Evolutionary conservation across 2,113 vertebrate species (phyloP).

Genomic region (Urocitellus parryii): DNA sequence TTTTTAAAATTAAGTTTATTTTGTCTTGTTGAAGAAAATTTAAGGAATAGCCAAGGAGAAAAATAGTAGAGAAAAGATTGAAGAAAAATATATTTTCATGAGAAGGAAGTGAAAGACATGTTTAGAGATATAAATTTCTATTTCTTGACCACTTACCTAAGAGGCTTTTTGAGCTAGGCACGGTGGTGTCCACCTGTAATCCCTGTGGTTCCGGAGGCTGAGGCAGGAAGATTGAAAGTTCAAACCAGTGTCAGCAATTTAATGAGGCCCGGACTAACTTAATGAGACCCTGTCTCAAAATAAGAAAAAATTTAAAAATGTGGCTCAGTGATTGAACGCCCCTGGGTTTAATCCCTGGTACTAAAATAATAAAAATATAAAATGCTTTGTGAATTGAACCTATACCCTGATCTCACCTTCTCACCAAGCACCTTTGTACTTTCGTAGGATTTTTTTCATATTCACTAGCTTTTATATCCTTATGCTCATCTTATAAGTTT

Average conservation of each 20-base stretch:
- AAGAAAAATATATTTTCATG: neutral
- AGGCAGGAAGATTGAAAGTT: no score
- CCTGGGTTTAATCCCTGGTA: no score
- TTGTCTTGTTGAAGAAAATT: conserved; percentile 37
- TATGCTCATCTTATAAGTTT: neutral
- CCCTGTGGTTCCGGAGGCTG: no score
- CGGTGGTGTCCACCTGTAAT: no score
- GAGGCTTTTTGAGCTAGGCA: neutral
- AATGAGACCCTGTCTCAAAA: no score
- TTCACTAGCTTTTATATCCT: neutral
- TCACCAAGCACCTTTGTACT: neutral
- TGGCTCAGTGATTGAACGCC: no score
- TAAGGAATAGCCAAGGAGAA: conserved; percentile 6
- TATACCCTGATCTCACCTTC: neutral
- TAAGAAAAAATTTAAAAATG: no score
- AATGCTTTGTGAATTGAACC: neutral
- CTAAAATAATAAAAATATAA: neutral
- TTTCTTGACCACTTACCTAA: conserved; percentile 2
- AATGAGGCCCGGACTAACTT: no score
- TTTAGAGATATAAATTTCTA: conserved; percentile 5
- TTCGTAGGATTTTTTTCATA: neutral
- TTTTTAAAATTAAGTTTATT: neutral
- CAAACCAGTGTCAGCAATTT: no score
- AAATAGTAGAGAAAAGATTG: neutral
- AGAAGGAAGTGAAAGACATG: neutral